Evolutionary conservation across 2,113 vertebrate genomes (phyloP).

Genomic region (Ochotona curzoniae): DNA sequence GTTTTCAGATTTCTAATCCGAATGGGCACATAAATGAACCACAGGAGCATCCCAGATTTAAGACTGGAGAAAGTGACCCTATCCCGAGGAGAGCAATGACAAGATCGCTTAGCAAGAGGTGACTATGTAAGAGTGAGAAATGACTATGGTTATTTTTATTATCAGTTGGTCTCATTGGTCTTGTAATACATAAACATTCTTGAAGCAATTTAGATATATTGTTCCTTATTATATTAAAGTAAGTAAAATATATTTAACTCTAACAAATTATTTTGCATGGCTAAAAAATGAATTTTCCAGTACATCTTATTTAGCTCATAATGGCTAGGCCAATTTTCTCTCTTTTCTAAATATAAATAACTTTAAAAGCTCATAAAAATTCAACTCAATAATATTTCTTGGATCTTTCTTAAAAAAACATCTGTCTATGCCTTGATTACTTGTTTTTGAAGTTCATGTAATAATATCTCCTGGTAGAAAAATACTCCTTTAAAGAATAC

Average conservation of each 20-base stretch:
- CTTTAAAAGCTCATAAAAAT: slow-evolving; percentile 3
- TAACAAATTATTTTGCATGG: neutral
- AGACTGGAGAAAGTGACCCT: neutral
- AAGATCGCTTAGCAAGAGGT: neutral
- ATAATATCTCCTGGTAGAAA: slow-evolving; percentile 25
- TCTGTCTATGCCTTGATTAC: neutral
- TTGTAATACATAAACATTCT: neutral
- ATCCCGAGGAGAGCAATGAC: neutral
- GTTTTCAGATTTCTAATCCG: neutral
- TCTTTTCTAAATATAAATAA: slow-evolving; percentile 37
- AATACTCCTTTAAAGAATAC: slow-evolving; percentile 5
- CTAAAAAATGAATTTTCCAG: neutral
- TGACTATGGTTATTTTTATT: neutral
- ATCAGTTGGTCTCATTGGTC: neutral
- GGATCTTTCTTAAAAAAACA: neutral
- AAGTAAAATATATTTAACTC: slow-evolving; percentile 32
- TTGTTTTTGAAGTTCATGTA: slow-evolving; percentile 55
- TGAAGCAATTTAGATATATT: slow-evolving; percentile 20
- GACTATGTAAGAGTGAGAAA: neutral
- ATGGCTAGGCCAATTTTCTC: neutral
- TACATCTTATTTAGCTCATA: neutral
- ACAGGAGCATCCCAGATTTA: neutral
- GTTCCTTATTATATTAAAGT: neutral
- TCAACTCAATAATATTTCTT: slow-evolving; percentile 1
- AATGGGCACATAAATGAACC: neutral